Base-by-base conservation (phyloP, 2,888 invertebrate genomes). In the Sympetrum striolatum region DNA sequence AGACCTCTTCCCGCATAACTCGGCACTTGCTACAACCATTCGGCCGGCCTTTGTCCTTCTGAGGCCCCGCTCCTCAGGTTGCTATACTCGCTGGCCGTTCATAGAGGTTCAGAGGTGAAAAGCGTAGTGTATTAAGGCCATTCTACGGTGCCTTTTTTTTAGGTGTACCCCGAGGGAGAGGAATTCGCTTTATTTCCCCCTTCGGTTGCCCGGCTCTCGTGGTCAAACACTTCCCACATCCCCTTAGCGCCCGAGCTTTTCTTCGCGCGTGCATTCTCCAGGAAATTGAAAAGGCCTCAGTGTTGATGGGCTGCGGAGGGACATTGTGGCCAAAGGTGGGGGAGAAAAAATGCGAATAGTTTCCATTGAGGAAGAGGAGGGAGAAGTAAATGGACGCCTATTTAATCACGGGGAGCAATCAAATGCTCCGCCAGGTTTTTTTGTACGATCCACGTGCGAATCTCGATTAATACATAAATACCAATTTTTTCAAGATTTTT, bases 101-200 rank as follows among this genome's bases (percentile, higher is more conserved):
- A n/a, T 60, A n/a, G 22, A 86, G 35, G 8, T 44, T 80, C 8
- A 44, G 44, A 44, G 80, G 86, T 31, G 60, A 60, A 64, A 37
- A 86, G 86, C 58, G 86, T 60, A 86, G 86, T 86, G 86, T 53
- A 86, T 86, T 60, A 86, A 35, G 86, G 60, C 37, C 10, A 86
- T 86, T 86, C 39, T 31, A 73, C 37, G 4, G 35, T 22, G 86
- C 22, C 18, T 60, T 48, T 35, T 31, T 53, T 12, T 37, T 35
- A 86, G 86, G 60, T 60, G 37, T 31, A 14, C 81, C 81, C 48
- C 3, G 22, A 8, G 58, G 86, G 60, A 35, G 14, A 86, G 37
- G 58, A 86, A 86, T 86, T 82, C 58, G 31, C 58, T 15, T 58
- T 58, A 18, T 31, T 37, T 31, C 37, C 35, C 37, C 31, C 37